A percentile compares a stretch with the other conserved stretches of the same genome.
Conservation (phyloP, 2,797 vertebrate genomes). For the Hoplostethus mediterraneus region DNA sequence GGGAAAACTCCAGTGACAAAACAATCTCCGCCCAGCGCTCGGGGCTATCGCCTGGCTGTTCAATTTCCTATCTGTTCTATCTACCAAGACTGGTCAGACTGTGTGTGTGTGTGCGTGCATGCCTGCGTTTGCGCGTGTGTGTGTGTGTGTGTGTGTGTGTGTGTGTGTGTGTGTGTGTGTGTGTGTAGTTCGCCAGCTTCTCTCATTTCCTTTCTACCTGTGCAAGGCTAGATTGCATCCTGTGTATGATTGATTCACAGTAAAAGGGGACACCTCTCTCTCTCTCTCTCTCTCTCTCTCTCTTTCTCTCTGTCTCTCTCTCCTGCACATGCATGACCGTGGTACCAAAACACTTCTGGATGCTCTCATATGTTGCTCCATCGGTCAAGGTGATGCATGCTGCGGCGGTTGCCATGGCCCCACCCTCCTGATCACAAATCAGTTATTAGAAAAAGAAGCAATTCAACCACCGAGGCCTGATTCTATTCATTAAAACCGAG, state of each 20-base stretch:
- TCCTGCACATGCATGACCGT: conserved; percentile 20
- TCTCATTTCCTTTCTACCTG: conserved; percentile 78
- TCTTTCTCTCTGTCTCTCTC: neutral
- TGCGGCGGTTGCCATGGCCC: neutral
- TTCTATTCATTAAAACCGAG: conserved; percentile 53
- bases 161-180: no score
- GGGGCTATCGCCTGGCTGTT: conserved; percentile 57
- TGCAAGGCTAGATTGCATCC: conserved; percentile 71
- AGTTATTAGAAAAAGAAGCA: conserved; percentile 55
- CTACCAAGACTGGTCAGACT: conserved; percentile 27
- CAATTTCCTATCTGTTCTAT: conserved; percentile 73
- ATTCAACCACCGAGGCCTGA: conserved; percentile 46
- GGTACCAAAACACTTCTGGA: conserved; percentile 29
- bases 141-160: conserved; percentile 7
- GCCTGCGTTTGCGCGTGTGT: conserved; percentile 13
- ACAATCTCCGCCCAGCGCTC: conserved; percentile 62
- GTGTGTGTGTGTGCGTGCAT: conserved; percentile 5
- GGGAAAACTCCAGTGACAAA: conserved; percentile 42
- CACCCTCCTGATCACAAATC: conserved; percentile 28
- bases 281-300: neutral
- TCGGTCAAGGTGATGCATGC: neutral
- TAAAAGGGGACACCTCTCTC: conserved; percentile 51
- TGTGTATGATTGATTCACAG: conserved; percentile 73
- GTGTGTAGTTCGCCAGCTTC: conserved; percentile 42
- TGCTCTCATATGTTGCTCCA: no score